A percentile compares a stretch with the other conserved stretches of the same genome.
phyloP scores from a whole-genome alignment of 1,140 invertebrate genomes.

The Halesus radiatus region DNA sequence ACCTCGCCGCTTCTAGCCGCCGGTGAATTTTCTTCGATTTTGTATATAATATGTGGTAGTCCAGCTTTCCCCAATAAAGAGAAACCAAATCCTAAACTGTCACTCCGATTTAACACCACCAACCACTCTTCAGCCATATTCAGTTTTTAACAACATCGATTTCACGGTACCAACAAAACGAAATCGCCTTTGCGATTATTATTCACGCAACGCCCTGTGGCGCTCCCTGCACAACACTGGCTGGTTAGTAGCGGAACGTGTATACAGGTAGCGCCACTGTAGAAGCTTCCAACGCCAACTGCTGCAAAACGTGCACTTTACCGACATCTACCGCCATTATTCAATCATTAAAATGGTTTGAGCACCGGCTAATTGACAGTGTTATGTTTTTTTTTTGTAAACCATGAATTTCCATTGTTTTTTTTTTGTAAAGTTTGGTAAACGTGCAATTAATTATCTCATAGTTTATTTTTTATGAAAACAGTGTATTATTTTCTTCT shows the following conservation, averaged over 20 bases:
- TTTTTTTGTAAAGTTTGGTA: too few species aligned
- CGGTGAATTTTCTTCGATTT: slow-evolving; percentile 92
- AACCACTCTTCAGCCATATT: slow-evolving; percentile 90
- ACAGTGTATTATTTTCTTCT: too few species aligned
- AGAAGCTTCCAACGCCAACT: too few species aligned
- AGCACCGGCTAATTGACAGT: too few species aligned
- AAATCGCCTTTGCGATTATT: slow-evolving; percentile 19
- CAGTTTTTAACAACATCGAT: slow-evolving; percentile 69
- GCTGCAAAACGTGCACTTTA: too few species aligned
- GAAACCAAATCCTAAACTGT: slow-evolving; percentile 89
- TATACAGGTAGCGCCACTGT: slow-evolving; percentile 32
- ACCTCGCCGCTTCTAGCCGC: slow-evolving; percentile 90
- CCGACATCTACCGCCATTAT: too few species aligned
- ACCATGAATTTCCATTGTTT: too few species aligned
- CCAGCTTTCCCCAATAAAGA: slow-evolving; percentile 89
- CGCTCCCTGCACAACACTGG: slow-evolving; percentile 39
- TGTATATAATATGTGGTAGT: slow-evolving; percentile 91
- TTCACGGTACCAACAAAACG: slow-evolving; percentile 56
- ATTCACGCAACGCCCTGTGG: slow-evolving; percentile 19
- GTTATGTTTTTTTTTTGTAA: too few species aligned
- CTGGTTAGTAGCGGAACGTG: slow-evolving; percentile 21
- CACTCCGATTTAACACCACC: slow-evolving; percentile 85
- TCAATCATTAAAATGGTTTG: too few species aligned
- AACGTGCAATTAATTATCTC: too few species aligned
- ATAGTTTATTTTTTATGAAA: too few species aligned